Conservation (phyloP, 2,888 invertebrate genomes). For the Pristionchus fissidentatus region DNA sequence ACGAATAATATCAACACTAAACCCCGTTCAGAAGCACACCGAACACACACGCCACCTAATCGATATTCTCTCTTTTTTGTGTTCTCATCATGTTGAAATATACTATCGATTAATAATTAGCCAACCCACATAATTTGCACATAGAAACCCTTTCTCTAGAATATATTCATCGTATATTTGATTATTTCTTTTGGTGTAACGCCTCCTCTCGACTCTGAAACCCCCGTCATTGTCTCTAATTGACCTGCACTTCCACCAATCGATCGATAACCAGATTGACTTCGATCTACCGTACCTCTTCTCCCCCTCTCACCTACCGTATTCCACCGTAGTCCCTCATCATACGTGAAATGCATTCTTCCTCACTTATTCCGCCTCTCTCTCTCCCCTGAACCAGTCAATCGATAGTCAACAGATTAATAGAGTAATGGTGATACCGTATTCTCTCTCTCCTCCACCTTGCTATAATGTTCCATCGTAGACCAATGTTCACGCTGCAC, state of each 20-base stretch:
- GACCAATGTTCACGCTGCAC: background rate
- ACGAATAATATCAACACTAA: conserved; percentile 25
- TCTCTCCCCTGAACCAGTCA: background rate
- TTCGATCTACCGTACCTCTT: background rate
- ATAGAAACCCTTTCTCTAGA: conserved; percentile 23
- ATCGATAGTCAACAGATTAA: no score
- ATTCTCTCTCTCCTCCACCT: no score
- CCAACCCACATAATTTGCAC: background rate
- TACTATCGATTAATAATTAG: background rate
- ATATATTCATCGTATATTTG: background rate
- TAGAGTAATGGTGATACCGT: conserved; percentile 1
- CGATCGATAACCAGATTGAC: conserved; percentile 16
- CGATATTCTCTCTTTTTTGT: background rate
- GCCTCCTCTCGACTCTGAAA: no score
- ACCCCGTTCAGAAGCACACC: no score
- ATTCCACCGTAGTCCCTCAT: conserved; percentile 40
- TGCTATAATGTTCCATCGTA: background rate
- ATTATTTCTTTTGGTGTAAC: background rate
- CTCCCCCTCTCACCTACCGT: background rate
- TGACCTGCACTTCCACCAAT: no score
- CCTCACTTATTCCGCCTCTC: conserved; percentile 37
- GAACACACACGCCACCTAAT: no score
- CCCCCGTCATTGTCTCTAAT: no score
- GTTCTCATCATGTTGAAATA: background rate
- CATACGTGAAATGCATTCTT: conserved; percentile 37